Base-by-base conservation (phyloP, 2,113 vertebrate genomes). In the Formicarius rufipectus region DNA sequence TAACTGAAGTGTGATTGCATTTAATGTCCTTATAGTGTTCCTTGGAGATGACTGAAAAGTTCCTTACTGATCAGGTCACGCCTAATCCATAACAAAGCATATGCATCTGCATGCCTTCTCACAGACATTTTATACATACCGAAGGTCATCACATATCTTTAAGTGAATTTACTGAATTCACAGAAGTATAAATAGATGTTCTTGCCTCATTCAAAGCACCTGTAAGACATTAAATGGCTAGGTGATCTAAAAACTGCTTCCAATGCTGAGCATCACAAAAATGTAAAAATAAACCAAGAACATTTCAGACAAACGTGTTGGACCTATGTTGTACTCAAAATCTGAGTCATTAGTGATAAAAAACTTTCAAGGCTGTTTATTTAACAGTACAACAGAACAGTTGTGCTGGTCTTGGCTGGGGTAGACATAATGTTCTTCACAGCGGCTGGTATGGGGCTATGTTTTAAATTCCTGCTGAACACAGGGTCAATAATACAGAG, bases 401-500 rank as follows among this genome's bases (percentile, higher is more conserved):
- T 71, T 49, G 17, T 33, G 25, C 24, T 42, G 30, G 5, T 35
- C 76, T 69, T 69, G 30, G 17, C 21, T 62, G n/a, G 12, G 9
- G 7, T 40, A 55, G 14, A 40, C 25, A 55, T 22, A 68, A 35
- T 31, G 76, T 6, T 35, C 71, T 76, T 62, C 55, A 68, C n/a
- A 68, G n/a, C 25, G 12, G 18, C 22, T 27, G 19, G 12, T 20
- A 55, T 0, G 0, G 31, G 31, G n/a, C 12, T 62, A 50, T 12
- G 40, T 69, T 62, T 35, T 69, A 7, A 25, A 62, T 55, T 60
- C 83, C 6, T 55, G 25, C 35, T 55, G 55, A 62, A 35, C 17
- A 69, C 11, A 23, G 30, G 5, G 7, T 27, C 35, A 14, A 47
- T 55, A 53, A 68, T 7, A 68, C 2, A 62, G 62, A 53, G 15